Evolutionary conservation across 2,888 invertebrate species (phyloP).

Genomic region (Metacarcinus magister): DNA sequence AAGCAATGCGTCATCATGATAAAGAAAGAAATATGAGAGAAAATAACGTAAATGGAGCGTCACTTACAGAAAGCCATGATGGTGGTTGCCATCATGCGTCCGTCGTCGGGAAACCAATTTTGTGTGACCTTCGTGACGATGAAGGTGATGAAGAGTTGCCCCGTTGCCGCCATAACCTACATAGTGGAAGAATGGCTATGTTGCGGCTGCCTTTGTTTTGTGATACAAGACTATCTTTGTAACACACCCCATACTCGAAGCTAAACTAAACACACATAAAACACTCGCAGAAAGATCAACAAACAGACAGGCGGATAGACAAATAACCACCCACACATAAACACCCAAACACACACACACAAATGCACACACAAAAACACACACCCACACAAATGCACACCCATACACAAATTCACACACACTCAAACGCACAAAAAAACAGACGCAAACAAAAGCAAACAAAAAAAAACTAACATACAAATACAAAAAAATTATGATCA

Average conservation of each 20-base stretch:
- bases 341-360: neutral
- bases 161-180: conserved; percentile 69
- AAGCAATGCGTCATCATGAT: neutral
- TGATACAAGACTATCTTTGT: neutral
- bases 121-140: conserved; percentile 81
- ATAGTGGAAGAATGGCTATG: neutral
- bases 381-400: too few species aligned
- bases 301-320: too few species aligned
- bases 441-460: too few species aligned
- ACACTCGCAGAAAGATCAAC: too few species aligned
- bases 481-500: too few species aligned
- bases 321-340: too few species aligned
- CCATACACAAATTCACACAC: too few species aligned
- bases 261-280: neutral
- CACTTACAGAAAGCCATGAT: conserved; percentile 80
- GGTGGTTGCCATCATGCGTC: conserved; percentile 76
- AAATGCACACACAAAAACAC: neutral
- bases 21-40: neutral
- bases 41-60: neutral
- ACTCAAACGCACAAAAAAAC: too few species aligned
- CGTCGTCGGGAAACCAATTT: conserved; percentile 78
- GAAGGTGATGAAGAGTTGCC: conserved; percentile 79
- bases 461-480: too few species aligned
- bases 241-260: neutral
- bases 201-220: neutral